Percentiles rank a stretch among this genome's conserved stretches.
Conservation (phyloP, 1,140 invertebrate species). For the Eueides isabella region DNA sequence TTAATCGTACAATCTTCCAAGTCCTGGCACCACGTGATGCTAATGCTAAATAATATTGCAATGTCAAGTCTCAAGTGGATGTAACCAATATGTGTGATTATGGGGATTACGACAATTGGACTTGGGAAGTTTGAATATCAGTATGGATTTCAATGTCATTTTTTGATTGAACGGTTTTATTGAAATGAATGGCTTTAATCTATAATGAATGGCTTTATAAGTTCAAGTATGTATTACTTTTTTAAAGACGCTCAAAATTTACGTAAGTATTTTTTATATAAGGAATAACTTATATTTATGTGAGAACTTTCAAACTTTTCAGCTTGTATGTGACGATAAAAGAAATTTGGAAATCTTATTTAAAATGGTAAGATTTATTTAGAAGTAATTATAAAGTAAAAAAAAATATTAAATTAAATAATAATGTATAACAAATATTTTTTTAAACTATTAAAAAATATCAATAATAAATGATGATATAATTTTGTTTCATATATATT, state of each 20-base stretch:
- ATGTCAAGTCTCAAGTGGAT: slow-evolving; percentile 69
- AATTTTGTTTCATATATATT: no score
- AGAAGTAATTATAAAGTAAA: not conserved
- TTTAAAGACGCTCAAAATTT: not conserved
- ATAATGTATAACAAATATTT: not conserved
- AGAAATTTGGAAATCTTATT: not conserved
- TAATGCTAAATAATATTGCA: slow-evolving; percentile 61
- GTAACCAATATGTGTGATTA: slow-evolving; percentile 60
- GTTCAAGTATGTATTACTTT: not conserved
- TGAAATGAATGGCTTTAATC: not conserved
- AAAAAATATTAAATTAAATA: not conserved
- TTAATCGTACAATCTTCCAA: slow-evolving; percentile 51
- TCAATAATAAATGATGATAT: no score
- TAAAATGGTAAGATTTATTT: not conserved
- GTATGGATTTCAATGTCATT: slow-evolving; percentile 36
- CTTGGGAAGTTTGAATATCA: slow-evolving; percentile 25
- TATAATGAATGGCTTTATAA: no score
- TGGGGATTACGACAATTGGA: slow-evolving; percentile 40
- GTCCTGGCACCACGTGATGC: slow-evolving; percentile 55
- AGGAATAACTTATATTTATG: no score
- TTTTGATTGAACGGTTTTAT: not conserved
- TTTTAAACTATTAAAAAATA: not conserved
- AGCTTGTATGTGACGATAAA: slow-evolving; percentile 5
- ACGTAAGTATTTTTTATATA: not conserved
- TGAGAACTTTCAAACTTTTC: not conserved